Evolutionary conservation across 2,797 vertebrate species (phyloP).

Genomic region (Tokudaia muenninki): DNA sequence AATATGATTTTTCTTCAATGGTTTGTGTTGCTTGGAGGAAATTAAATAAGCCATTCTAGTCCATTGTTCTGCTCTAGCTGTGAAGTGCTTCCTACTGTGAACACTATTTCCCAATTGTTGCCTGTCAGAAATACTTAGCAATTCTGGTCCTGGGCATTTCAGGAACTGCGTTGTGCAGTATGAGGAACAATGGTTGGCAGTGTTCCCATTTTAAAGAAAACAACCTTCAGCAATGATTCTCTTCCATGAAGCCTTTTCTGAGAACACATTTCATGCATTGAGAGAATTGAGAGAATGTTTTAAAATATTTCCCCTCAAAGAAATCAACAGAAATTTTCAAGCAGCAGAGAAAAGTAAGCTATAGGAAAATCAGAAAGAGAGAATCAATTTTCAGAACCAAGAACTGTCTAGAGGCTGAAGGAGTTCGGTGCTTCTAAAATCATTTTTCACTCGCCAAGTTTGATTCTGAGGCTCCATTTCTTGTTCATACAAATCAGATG

Average conservation of each 20-base stretch:
- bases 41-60: conserved; percentile 69
- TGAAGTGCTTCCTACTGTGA: conserved; percentile 23
- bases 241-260: conserved; percentile 13
- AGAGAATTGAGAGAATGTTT: conserved; percentile 14
- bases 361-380: conserved; percentile 42
- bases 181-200: neutral
- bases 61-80: conserved; percentile 60
- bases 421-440: conserved; percentile 61
- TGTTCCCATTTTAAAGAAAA: conserved; percentile 13
- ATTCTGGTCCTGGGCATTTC: neutral
- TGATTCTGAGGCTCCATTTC: conserved; percentile 32
- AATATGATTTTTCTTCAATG: conserved; percentile 63
- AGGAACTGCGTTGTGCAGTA: neutral
- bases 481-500: conserved; percentile 5
- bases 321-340: neutral
- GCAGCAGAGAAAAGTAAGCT: conserved; percentile 42
- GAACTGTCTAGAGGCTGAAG: conserved; percentile 17
- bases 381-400: conserved; percentile 48
- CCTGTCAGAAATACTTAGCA: conserved; percentile 52
- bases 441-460: neutral
- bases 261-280: conserved; percentile 28
- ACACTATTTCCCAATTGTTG: conserved; percentile 20
- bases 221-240: neutral
- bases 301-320: conserved; percentile 3
- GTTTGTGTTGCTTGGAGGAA: conserved; percentile 39